A percentile compares a stretch with the other conserved stretches of the same genome.
Conservation (phyloP, 1,140 invertebrate genomes). For the Leptinotarsa texana region DNA sequence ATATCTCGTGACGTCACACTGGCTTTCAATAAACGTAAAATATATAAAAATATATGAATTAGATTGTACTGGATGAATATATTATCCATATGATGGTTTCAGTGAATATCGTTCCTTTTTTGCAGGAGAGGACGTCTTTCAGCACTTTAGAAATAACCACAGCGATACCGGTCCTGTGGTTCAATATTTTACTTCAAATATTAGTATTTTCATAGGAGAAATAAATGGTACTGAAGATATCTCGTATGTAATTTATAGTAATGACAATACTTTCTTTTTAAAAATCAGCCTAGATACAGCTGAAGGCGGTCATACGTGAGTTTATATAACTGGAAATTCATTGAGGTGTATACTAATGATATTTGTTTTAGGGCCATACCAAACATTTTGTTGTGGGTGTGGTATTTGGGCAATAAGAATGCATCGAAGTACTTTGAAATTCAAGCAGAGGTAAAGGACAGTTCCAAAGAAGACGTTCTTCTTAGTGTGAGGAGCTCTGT, state of each 20-base stretch:
- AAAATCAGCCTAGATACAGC: constrained; percentile 31
- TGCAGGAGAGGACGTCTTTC: constrained; percentile 40
- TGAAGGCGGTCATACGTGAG: constrained; percentile 17
- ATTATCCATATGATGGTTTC: no score
- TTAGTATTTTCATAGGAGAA: constrained; percentile 35
- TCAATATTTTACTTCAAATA: constrained; percentile 46
- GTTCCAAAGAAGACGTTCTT: constrained; percentile 29
- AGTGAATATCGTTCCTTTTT: background rate
- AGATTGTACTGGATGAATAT: no score
- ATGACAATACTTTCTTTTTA: constrained; percentile 40
- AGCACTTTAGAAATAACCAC: constrained; percentile 48
- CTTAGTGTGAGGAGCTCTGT: constrained; percentile 40
- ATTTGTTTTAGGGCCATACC: constrained; percentile 30
- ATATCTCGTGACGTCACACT: no score
- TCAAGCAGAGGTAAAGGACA: constrained; percentile 39
- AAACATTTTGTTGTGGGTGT: constrained; percentile 42
- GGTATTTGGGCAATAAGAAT: constrained; percentile 37
- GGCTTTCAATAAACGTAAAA: no score
- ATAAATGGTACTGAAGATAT: constrained; percentile 30
- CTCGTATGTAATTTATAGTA: constrained; percentile 36
- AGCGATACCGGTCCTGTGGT: constrained; percentile 48
- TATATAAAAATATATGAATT: no score
- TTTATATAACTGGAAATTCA: background rate
- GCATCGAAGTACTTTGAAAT: constrained; percentile 40
- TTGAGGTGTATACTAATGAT: background rate